Base-by-base conservation (phyloP, 1,140 invertebrate species). In the Xylocopa sonorina region DNA sequence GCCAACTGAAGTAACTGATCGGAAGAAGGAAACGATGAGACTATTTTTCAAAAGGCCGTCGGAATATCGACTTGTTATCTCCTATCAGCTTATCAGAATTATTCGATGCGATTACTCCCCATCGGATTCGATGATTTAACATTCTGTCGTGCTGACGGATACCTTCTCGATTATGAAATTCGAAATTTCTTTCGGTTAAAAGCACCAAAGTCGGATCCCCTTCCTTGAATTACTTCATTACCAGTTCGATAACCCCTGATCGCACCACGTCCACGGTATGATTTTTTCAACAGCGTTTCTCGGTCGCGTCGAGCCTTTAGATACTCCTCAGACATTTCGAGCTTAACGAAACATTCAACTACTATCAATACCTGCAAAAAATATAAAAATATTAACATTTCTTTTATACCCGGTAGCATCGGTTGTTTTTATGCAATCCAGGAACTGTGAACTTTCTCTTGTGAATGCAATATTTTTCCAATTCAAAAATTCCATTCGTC, bases 41-140 rank as follows among this genome's bases (percentile, higher is more conserved):
- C 21, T n/a, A 34, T 34, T 5, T 16, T 41, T 41, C 58, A 27
- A 6, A 29, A 73, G 57, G 29, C 64, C 16, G 48, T 53, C 27
- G 48, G 3, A 14, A 16, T 64, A 74, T 74, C 60, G 12, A n/a
- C 63, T 29, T 9, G 0, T 71, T 77, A 67, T 82, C 41, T 43
- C 24, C 71, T 80, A 43, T 62, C 73, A 46, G 50, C 29, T 68
- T 62, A 41, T 69, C 51, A n/a, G 18, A 41, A 75, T 80, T 38
- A 78, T 51, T 74, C 16, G 46, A 50, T 6, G 69, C 2, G 43
- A 83, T 64, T 71, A 43, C n/a, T 53, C 77, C 3, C 21, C 46
- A 3, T 64, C 34, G 16, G 64, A 38, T 27, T 51, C 12, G n/a
- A 21, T 50, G 41, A 62, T 74, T 32, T 51, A 32, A 34, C 48